Base-by-base conservation (phyloP, 2,888 invertebrate species). In the Lepetodrilus schrolli region DNA sequence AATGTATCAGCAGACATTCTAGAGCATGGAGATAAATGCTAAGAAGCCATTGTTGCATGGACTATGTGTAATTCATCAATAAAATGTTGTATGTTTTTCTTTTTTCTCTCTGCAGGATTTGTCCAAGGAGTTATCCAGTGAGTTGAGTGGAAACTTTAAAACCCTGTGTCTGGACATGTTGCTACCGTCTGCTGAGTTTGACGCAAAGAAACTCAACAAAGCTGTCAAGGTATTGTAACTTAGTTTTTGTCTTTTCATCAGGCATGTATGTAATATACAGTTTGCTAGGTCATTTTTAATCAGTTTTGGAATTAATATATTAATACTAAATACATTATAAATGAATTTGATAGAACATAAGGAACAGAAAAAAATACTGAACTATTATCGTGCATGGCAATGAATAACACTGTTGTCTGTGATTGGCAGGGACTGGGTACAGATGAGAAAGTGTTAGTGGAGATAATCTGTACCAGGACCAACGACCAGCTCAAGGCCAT, bases 211-310 rank as follows among this genome's bases (percentile, higher is more conserved):
- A 78, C 83, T 91, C 26, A 81, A 87, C 66, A 86, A 87, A 77
- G 90, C 90, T 65, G 87, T 91, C 37, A 89, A 90, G 85, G 90
- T n/a, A n/a, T n/a, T n/a, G n/a, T n/a, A n/a, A n/a, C n/a, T n/a
- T n/a, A n/a, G n/a, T n/a, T n/a, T n/a, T n/a, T n/a, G n/a, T n/a
- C n/a, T n/a, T n/a, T n/a, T n/a, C n/a, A n/a, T n/a, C n/a, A n/a
- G n/a, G n/a, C n/a, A n/a, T n/a, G n/a, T n/a, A n/a, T n/a, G n/a
- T n/a, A n/a, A n/a, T n/a, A n/a, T n/a, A n/a, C n/a, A n/a, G n/a
- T n/a, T n/a, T n/a, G n/a, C n/a, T n/a, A n/a, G n/a, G n/a, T n/a
- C n/a, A n/a, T n/a, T n/a, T n/a, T n/a, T n/a, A n/a, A n/a, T n/a
- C n/a, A n/a, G n/a, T n/a, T n/a, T n/a, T n/a, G n/a, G n/a, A n/a